A percentile compares a stretch with the other conserved stretches of the same genome.
These are phyloP conservation scores for Craseonycteris thonglongyai DNA, from an alignment of 2,113 vertebrate genomes.

Conservation along the genomic window DNA sequence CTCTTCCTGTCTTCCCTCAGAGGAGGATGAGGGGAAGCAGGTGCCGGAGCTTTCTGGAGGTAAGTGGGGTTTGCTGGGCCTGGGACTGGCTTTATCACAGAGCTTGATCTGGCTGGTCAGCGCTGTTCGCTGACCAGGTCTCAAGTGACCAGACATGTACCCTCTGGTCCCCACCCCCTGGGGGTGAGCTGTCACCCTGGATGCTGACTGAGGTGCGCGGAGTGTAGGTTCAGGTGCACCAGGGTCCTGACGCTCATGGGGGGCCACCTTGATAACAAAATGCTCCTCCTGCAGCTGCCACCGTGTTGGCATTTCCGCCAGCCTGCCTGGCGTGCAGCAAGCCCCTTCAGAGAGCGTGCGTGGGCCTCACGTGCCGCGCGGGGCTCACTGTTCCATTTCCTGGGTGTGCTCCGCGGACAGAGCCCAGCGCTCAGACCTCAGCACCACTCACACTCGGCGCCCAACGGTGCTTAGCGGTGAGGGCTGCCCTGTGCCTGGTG, in stretches of 20 bases:
- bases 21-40: conserved; percentile 55
- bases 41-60: conserved; percentile 16
- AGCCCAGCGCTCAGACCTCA: neutral
- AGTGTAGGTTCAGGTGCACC: neutral
- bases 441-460: neutral
- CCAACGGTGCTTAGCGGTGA: rapidly evolving
- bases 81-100: neutral
- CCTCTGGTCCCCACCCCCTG: neutral
- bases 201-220: neutral
- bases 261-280: neutral
- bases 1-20: conserved; percentile 60
- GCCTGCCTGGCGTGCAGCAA: neutral
- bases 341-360: neutral
- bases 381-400: too few species aligned
- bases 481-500: neutral
- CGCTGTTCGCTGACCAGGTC: neutral
- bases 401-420: rapidly evolving
- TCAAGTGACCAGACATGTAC: neutral
- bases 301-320: rapidly evolving
- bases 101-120: neutral
- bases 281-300: neutral
- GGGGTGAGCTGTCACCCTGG: neutral
- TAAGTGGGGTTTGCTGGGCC: conserved; percentile 1
- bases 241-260: neutral
- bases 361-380: neutral